phyloP scores from a whole-genome alignment of 1,140 invertebrate genomes.

The Drosophila murphyi region DNA sequence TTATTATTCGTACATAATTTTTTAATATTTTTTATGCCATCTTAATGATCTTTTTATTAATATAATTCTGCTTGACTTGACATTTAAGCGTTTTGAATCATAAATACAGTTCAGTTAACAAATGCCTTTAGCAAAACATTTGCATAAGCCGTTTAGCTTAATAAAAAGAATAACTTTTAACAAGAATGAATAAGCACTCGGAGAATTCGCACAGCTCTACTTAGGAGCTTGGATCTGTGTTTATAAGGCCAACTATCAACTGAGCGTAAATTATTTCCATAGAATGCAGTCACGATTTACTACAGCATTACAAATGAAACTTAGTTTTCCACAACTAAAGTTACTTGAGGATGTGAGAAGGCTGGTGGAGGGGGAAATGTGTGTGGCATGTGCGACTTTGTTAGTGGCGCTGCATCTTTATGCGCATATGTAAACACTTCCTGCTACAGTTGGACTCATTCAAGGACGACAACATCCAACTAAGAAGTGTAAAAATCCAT shows the following conservation, averaged over 20 bases:
- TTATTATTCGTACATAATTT: background rate
- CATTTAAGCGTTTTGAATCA: too few relatives aligned
- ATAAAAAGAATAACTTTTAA: constrained; percentile 12
- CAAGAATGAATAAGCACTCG: background rate
- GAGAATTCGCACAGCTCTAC: background rate
- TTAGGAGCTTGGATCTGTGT: constrained; percentile 7
- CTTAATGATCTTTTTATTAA: background rate
- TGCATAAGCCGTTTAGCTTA: constrained; percentile 3
- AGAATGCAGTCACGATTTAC: constrained; percentile 60
- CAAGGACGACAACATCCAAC: constrained; percentile 25
- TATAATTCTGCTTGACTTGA: background rate
- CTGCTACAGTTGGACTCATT: constrained; percentile 37
- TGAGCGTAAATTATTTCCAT: constrained; percentile 67
- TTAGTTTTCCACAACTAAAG: constrained; percentile 56
- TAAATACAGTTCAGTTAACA: background rate
- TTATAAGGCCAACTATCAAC: constrained; percentile 37
- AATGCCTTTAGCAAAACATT: background rate
- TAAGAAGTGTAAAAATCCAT: constrained; percentile 69
- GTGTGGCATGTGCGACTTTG: background rate
- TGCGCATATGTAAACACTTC: constrained; percentile 79
- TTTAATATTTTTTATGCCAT: background rate
- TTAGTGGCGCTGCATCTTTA: constrained; percentile 58
- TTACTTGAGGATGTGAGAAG: constrained; percentile 10
- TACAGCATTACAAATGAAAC: constrained; percentile 60
- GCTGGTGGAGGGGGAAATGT: background rate